Conservation (phyloP, 2,888 invertebrate genomes). For the Caenorhabditis sp. region DNA sequence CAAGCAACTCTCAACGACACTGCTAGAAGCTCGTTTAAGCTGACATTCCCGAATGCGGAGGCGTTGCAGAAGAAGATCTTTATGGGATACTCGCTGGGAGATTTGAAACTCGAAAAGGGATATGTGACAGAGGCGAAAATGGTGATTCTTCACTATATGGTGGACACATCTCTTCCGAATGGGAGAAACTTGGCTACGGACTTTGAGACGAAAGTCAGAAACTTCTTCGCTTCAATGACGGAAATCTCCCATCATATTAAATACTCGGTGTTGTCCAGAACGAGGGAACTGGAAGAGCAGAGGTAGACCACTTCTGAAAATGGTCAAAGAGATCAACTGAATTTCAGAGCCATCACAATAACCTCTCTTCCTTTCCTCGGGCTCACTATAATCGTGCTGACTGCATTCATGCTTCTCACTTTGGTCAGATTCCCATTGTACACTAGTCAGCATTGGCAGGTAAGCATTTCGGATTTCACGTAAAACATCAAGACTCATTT, state of each 20-base stretch:
- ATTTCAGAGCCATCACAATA: constrained; percentile 74
- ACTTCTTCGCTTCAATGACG: constrained; percentile 73
- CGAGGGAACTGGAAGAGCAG: constrained; percentile 80
- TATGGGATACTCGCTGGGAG: constrained; percentile 76
- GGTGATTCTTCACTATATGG: constrained; percentile 81
- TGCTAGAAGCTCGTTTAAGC: constrained; percentile 57
- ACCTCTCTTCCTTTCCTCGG: constrained; percentile 79
- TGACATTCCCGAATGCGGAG: constrained; percentile 79
- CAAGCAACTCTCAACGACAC: constrained; percentile 72
- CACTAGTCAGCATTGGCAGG: constrained; percentile 80
- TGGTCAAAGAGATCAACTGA: no score
- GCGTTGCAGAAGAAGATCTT: constrained; percentile 74
- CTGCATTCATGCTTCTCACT: constrained; percentile 79
- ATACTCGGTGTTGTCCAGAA: constrained; percentile 76
- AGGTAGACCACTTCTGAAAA: constrained; percentile 64
- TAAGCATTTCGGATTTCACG: no score
- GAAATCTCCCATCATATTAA: constrained; percentile 72
- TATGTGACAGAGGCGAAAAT: constrained; percentile 72
- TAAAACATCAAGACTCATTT: no score
- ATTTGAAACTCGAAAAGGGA: constrained; percentile 65
- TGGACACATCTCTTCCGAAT: constrained; percentile 73
- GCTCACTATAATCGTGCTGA: constrained; percentile 77
- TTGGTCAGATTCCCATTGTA: constrained; percentile 77
- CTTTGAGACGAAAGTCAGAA: constrained; percentile 76
- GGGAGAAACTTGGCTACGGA: constrained; percentile 71